A percentile compares a stretch with the other conserved stretches of the same genome.
Evolutionary conservation across 2,113 vertebrate species (phyloP).

Genomic region (Delphinus delphis): DNA sequence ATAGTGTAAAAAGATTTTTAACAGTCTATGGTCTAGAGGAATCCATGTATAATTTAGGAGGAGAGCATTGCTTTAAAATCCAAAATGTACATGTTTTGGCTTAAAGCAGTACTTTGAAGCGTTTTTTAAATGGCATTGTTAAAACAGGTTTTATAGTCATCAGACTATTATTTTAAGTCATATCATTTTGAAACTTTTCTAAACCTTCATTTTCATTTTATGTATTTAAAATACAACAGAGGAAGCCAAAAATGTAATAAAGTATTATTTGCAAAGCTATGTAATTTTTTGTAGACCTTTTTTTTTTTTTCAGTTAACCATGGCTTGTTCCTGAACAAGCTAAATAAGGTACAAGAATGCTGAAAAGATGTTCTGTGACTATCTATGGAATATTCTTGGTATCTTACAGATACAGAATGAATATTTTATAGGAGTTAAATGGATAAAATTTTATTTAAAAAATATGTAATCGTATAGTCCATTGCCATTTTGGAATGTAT

Average conservation of each 20-base stretch:
- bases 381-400: not conserved
- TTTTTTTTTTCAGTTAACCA: not conserved
- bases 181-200: conserved; percentile 12
- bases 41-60: not conserved
- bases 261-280: not conserved
- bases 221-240: conserved; percentile 25
- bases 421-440: conserved; percentile 14
- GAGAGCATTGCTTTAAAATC: not conserved
- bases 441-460: not conserved
- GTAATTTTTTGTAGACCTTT: not conserved
- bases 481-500: conserved; percentile 1
- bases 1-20: not conserved
- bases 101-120: not conserved
- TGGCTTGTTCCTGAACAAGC: not conserved
- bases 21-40: not conserved
- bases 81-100: not conserved
- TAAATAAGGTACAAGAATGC: not conserved
- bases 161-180: not conserved
- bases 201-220: conserved; percentile 28
- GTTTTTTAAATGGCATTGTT: not conserved
- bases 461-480: not conserved
- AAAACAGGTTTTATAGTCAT: not conserved
- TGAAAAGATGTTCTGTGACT: not conserved
- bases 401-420: not conserved
- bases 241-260: not conserved